Evolutionary conservation across 2,797 vertebrate species (phyloP).

Genomic region (Muraenolepis orangiensis): DNA sequence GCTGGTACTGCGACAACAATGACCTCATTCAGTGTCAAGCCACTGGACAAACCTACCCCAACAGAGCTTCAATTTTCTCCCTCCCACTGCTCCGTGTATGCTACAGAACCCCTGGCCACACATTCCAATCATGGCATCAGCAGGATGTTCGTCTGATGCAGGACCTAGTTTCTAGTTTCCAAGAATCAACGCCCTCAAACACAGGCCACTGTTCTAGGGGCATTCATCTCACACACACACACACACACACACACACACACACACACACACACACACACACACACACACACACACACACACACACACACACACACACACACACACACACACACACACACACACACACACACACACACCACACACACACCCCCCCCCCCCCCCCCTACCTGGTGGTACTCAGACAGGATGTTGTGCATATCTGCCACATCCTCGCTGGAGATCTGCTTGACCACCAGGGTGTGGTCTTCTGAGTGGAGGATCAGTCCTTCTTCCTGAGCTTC

Average conservation of each 20-base stretch:
- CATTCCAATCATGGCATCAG: constrained; percentile 42
- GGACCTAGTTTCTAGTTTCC: constrained; percentile 24
- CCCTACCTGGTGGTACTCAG: constrained; percentile 92
- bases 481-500: constrained; percentile 81
- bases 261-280: no score
- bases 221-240: neutral
- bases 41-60: constrained; percentile 21
- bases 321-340: neutral
- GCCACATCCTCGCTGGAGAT: constrained; percentile 94
- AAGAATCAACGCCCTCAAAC: neutral
- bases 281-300: neutral
- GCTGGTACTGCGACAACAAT: constrained; percentile 38
- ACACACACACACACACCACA: neutral
- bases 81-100: constrained; percentile 41
- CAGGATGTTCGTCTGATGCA: constrained; percentile 21
- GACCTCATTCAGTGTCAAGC: constrained; percentile 45
- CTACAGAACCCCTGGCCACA: constrained; percentile 36
- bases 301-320: neutral
- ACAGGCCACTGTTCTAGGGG: neutral
- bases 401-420: constrained; percentile 89
- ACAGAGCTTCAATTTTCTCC: constrained; percentile 40
- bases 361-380: no score
- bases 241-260: neutral
- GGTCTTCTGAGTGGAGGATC: constrained; percentile 86
- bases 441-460: constrained; percentile 88